Percentiles rank a stretch among this genome's conserved stretches.
These are phyloP conservation scores for Microvelia longipes DNA, from an alignment of 1,140 invertebrate species.

Conservation along the genomic window DNA sequence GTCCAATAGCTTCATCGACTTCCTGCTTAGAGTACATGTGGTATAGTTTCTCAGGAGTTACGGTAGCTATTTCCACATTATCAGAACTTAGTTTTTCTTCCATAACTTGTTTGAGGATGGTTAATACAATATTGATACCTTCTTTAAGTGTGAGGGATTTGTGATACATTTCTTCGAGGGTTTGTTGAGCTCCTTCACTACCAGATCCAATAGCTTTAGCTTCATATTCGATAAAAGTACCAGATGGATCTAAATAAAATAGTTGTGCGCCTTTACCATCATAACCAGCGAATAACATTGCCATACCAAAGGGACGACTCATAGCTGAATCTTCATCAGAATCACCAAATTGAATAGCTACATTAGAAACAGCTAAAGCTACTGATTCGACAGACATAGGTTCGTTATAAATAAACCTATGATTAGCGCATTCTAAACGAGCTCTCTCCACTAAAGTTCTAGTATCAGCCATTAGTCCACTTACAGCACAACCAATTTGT, in stretches of 20 bases:
- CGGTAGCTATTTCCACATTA: constrained; percentile 95
- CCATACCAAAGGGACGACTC: constrained; percentile 98
- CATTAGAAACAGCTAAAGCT: constrained; percentile 92
- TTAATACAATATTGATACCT: constrained; percentile 78
- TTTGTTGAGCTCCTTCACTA: constrained; percentile 97
- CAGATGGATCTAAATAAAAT: constrained; percentile 97
- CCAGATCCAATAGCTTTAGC: constrained; percentile 99
- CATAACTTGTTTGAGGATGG: constrained; percentile 99
- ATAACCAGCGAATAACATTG: constrained; percentile 75
- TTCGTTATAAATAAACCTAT: constrained; percentile 97
- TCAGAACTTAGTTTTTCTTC: constrained; percentile 95
- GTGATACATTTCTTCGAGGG: constrained; percentile 73
- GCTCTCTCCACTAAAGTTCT: constrained; percentile 88
- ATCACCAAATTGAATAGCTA: constrained; percentile 97
- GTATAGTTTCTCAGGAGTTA: constrained; percentile 70
- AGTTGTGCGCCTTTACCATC: constrained; percentile 73
- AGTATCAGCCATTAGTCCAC: constrained; percentile 95
- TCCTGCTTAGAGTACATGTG: constrained; percentile 83
- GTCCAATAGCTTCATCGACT: constrained; percentile 51
- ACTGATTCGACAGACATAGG: constrained; percentile 93
- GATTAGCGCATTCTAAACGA: constrained; percentile 88
- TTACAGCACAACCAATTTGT: constrained; percentile 93
- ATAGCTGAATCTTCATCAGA: constrained; percentile 94
- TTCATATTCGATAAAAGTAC: constrained; percentile 92
- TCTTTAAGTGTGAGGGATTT: constrained; percentile 82